Percentiles rank a stretch among this genome's conserved stretches.
Evolutionary conservation across 2,113 vertebrate species (phyloP).

Genomic region (Herpetotheres cachinnans): DNA sequence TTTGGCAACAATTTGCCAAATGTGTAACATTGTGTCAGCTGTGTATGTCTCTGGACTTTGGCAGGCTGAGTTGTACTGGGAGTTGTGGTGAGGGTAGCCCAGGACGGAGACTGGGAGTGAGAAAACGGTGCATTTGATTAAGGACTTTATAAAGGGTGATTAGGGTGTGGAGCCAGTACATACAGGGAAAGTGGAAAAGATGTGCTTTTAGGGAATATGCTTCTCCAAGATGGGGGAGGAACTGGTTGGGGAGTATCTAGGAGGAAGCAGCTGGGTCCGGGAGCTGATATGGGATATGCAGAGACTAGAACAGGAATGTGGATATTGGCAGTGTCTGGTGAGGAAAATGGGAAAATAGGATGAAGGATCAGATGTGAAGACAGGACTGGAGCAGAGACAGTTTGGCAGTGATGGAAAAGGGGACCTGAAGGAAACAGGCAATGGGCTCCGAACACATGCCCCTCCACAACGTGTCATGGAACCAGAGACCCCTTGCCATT

Average conservation of each 20-base stretch:
- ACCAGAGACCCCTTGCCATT: background rate
- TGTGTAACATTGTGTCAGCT: fast-evolving
- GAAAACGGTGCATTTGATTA: background rate
- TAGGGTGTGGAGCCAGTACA: background rate
- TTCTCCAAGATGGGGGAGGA: background rate
- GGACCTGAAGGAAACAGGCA: background rate
- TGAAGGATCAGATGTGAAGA: background rate
- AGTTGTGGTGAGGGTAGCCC: background rate
- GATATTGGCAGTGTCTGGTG: background rate
- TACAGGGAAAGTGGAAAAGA: no score
- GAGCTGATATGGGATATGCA: background rate
- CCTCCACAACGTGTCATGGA: background rate
- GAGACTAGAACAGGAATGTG: background rate
- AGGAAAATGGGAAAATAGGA: background rate
- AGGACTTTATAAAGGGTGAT: background rate
- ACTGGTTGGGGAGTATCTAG: background rate
- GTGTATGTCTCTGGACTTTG: background rate
- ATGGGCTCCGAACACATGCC: background rate
- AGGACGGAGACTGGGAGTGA: background rate
- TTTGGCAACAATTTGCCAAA: background rate
- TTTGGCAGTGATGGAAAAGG: background rate
- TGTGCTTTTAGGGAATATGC: background rate
- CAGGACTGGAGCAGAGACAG: background rate
- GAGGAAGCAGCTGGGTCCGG: background rate
- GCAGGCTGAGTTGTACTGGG: background rate